Base-by-base conservation (phyloP, 2,797 vertebrate species). In the Eutrigla gurnardus region DNA sequence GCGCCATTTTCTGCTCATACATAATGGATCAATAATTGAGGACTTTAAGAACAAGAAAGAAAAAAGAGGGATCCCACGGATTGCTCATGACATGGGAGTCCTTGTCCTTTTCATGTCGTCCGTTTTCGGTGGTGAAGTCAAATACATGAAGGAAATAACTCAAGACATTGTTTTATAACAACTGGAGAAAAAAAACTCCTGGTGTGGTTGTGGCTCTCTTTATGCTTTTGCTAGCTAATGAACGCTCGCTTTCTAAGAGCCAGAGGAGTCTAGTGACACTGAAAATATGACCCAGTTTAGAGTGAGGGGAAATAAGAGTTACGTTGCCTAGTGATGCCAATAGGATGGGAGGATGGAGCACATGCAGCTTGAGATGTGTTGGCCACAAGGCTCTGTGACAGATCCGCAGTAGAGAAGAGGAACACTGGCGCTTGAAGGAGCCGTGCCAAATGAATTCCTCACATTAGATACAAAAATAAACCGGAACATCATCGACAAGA, bases 231-330 rank as follows among this genome's bases (percentile, higher is more conserved):
- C 32, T 1, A 42, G 40, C 59, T 77, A 66, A 70, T 67, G 70
- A 80, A 70, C 55, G 18, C 49, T 36, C 17, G 65, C 4, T 83
- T 80, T 77, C 43, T 47, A 47, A 81, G 70, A 85, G 67, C 46
- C 64, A 36, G 54, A 53, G 64, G 65, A 76, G 40, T 32, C 71
- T n/a, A 57, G 42, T 86, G 61, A 71, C 55, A 49, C 25, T 63
- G 53, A 70, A 60, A 70, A 36, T 14, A 62, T 79, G 75, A 88
- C 81, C 65, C 65, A 86, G 57, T 86, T 88, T 76, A 78, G 10
- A 78, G 15, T 52, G 17, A 49, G 7, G 42, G 58, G 67, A 65
- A 71, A 76, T 32, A 40, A 42, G 55, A 73, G 64, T 72, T 77
- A 78, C 75, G 67, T 65, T 47, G 54, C 58, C 40, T 70, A 43